A percentile compares a stretch with the other conserved stretches of the same genome.
Conservation (phyloP, 2,113 vertebrate genomes). For the Cryptomyrus ogoouensis region DNA sequence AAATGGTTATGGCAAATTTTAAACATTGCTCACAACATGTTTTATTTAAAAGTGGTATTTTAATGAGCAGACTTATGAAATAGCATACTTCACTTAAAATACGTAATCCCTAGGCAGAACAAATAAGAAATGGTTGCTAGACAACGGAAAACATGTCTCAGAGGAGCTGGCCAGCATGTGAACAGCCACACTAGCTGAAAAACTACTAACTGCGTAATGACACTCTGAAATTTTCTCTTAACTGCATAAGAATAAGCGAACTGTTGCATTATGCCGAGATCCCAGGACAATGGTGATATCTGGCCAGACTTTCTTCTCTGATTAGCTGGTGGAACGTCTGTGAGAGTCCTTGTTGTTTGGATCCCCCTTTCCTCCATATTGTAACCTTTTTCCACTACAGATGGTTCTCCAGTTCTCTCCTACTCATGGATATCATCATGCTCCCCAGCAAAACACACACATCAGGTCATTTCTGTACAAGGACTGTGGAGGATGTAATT, state of each 20-base stretch:
- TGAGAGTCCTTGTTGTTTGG: neutral
- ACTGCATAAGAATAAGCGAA: neutral
- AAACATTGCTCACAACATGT: neutral
- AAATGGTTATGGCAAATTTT: neutral
- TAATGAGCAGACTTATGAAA: neutral
- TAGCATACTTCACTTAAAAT: neutral
- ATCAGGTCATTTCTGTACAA: neutral
- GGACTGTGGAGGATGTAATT: neutral
- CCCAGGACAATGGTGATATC: neutral
- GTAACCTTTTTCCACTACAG: neutral
- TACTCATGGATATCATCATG: neutral
- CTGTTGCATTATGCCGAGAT: neutral
- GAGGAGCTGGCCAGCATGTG: neutral
- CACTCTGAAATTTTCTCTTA: neutral
- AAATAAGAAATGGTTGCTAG: conserved; percentile 6
- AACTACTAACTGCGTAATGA: neutral
- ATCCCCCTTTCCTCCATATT: neutral
- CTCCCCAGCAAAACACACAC: neutral
- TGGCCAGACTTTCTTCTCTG: neutral
- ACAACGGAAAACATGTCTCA: neutral
- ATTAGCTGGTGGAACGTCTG: neutral
- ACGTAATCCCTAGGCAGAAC: neutral
- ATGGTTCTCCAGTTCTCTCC: neutral
- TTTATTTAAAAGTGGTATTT: conserved; percentile 8
- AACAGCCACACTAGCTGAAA: neutral